phyloP scores from a whole-genome alignment of 2,797 vertebrate species.

The Amblyraja radiata region DNA sequence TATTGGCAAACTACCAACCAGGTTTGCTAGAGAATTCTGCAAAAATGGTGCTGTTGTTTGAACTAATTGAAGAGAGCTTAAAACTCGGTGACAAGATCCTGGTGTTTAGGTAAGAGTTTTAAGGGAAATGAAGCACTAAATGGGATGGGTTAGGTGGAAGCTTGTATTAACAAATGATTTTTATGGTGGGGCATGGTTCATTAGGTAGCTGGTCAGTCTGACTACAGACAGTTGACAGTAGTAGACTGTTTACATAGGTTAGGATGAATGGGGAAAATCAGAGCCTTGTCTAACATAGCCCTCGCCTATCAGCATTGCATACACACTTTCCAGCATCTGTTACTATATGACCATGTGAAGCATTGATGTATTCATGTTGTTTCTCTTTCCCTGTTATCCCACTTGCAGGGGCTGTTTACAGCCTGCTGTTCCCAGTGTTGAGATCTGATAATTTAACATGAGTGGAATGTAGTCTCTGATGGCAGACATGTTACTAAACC shows the following conservation, averaged over 20 bases:
- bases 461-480: neutral
- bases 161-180: slow-evolving; percentile 28
- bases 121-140: neutral
- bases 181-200: neutral
- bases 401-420: no score
- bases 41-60: slow-evolving; percentile 95
- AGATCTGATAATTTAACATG: neutral
- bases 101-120: slow-evolving; percentile 80
- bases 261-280: neutral
- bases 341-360: neutral
- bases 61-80: slow-evolving; percentile 90
- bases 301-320: neutral
- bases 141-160: slow-evolving; percentile 24
- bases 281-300: neutral
- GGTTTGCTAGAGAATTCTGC: slow-evolving; percentile 91
- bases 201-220: neutral
- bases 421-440: neutral
- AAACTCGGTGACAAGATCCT: slow-evolving; percentile 85
- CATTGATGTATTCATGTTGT: neutral
- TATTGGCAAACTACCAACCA: slow-evolving; percentile 78
- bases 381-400: neutral
- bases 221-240: neutral
- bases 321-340: neutral
- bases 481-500: neutral
- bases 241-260: neutral